These are phyloP conservation scores for Aphodius granarius DNA, from an alignment of 2,888 invertebrate species.

Conservation along the genomic window DNA sequence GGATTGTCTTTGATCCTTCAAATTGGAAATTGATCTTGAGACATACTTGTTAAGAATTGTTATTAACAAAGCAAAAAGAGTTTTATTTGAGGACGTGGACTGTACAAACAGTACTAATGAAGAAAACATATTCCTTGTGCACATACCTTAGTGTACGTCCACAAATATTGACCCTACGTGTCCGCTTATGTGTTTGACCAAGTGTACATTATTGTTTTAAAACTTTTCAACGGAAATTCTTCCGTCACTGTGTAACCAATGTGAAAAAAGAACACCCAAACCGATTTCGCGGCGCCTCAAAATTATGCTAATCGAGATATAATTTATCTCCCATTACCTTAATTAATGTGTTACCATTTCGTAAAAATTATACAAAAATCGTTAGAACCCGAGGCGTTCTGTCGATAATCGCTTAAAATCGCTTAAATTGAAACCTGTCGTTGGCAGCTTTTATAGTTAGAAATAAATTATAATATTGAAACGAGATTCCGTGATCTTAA, in stretches of 20 bases:
- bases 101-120: background rate
- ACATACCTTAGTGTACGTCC: background rate
- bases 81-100: background rate
- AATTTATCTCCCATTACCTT: background rate
- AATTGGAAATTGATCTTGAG: background rate
- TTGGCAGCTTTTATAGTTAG: background rate
- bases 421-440: background rate
- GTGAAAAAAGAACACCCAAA: background rate
- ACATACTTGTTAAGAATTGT: constrained; percentile 5
- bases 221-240: background rate
- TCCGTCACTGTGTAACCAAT: background rate
- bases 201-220: background rate
- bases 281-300: background rate
- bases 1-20: background rate
- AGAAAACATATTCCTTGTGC: background rate
- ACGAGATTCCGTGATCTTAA: background rate
- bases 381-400: background rate
- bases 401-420: no score
- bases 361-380: background rate
- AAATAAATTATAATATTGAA: background rate
- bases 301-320: background rate
- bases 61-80: background rate
- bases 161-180: constrained; percentile 10
- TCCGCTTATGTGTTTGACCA: background rate
- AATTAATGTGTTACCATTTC: background rate